phyloP scores from a whole-genome alignment of 2,113 vertebrate species.

The Ceratotherium simum region DNA sequence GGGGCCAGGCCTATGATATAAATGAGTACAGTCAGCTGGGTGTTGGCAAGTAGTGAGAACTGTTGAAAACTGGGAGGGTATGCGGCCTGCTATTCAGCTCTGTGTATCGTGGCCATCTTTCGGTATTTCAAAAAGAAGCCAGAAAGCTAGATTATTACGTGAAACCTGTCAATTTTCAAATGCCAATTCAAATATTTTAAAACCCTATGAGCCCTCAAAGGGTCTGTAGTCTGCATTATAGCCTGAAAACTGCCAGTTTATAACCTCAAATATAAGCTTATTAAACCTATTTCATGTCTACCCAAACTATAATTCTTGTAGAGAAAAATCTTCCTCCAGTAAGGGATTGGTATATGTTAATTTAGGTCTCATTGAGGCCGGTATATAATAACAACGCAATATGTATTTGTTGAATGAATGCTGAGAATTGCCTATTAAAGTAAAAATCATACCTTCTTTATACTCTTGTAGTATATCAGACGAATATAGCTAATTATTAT shows the following conservation, averaged over 20 bases:
- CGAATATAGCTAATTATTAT: neutral
- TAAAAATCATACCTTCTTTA: neutral
- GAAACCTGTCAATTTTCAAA: neutral
- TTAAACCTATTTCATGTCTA: neutral
- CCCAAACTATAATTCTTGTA: neutral
- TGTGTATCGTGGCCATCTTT: neutral
- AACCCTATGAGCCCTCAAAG: fast-evolving
- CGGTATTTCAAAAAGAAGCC: neutral
- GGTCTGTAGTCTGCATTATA: neutral
- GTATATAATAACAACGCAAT: too few relatives aligned
- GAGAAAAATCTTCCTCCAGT: neutral
- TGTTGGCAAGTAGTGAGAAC: neutral
- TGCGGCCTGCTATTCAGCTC: neutral
- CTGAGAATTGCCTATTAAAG: neutral
- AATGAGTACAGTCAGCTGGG: fast-evolving
- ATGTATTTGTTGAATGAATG: neutral
- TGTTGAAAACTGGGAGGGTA: neutral
- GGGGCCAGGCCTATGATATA: neutral
- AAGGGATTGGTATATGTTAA: neutral
- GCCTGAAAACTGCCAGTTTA: neutral
- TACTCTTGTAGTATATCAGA: neutral
- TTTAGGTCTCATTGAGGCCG: neutral
- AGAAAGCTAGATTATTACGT: neutral
- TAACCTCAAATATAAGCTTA: neutral
- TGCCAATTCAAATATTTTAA: neutral